A percentile compares a stretch with the other conserved stretches of the same genome.
These are phyloP conservation scores for Sesamia nonagrioides DNA, from an alignment of 1,140 invertebrate genomes.

Conservation along the genomic window DNA sequence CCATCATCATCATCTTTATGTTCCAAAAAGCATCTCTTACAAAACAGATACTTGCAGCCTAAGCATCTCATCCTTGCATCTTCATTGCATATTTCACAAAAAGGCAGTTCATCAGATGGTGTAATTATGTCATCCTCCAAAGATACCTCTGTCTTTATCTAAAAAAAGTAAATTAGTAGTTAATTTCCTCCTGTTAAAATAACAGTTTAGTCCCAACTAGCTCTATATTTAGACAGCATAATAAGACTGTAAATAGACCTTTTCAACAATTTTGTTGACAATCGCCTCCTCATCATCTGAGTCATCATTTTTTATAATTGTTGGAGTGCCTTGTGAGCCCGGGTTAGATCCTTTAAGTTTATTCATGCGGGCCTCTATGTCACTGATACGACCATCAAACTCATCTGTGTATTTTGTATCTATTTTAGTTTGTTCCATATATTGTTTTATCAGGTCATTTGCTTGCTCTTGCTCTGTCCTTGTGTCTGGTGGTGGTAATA, in stretches of 20 bases:
- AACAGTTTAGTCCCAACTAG: too few relatives aligned
- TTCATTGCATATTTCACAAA: constrained; percentile 93
- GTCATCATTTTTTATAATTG: constrained; percentile 45
- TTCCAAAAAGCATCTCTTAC: constrained; percentile 89
- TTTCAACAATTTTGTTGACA: constrained; percentile 75
- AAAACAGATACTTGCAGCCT: constrained; percentile 92
- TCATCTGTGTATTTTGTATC: constrained; percentile 81
- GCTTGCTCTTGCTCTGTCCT: constrained; percentile 89
- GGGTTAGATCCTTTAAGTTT: constrained; percentile 83
- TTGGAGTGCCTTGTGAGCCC: not conserved
- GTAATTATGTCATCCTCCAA: constrained; percentile 59
- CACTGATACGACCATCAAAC: constrained; percentile 76
- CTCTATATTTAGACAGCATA: too few relatives aligned
- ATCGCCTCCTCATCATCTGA: constrained; percentile 74
- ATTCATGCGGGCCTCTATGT: constrained; percentile 85
- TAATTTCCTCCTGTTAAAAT: too few relatives aligned
- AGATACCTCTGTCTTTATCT: constrained; percentile 66
- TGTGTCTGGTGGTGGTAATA: constrained; percentile 75
- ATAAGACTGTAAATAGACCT: constrained; percentile 65
- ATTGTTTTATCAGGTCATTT: constrained; percentile 89
- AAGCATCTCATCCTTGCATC: constrained; percentile 91
- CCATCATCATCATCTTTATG: constrained; percentile 84
- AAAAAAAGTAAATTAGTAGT: constrained; percentile 28
- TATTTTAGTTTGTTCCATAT: constrained; percentile 88
- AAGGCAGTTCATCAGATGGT: constrained; percentile 90